Base-by-base conservation (phyloP, 2,888 invertebrate species). In the Leptinotarsa tumamoca region DNA sequence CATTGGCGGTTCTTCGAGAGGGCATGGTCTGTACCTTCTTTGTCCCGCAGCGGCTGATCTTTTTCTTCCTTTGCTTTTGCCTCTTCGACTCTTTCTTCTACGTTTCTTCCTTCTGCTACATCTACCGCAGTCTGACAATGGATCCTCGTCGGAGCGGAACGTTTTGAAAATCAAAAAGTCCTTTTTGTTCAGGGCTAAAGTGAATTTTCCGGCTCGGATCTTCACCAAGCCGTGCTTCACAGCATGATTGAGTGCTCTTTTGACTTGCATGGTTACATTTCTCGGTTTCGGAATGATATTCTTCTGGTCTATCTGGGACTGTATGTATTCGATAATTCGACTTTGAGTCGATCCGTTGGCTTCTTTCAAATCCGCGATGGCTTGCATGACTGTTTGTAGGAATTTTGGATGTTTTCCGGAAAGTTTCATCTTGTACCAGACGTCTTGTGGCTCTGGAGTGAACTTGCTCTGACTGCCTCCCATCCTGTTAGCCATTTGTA, bases 301-400 rank as follows among this genome's bases (percentile, higher is more conserved):
- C 66, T 74, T 80, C 17, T 78, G 67, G 50, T 74, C 73, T 18
- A 79, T 73, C n/a, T 74, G 58, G 7, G 63, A 49, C 70, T 75
- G 75, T 18, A 80, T 71, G 58, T 71, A 75, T 54, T 75, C 76
- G n/a, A 81, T 75, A 43, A 85, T 82, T 63, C 78, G 80, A 51
- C 77, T 80, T 74, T 82, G 81, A 4, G 82, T 82, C 0, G 84
- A 83, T 10, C 85, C 84, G 4, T 75, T 68, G 27, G 68, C 63
- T 67, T 85, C 84, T 63, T 80, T 81, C 10, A 85, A 73, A 66
- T 82, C 80, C 4, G 81, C 83, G 33, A 85, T 84, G n/a, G 84
- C 84, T 74, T 84, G 83, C 75, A 85, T 81, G 15, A 84, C 83
- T 66, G 80, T 78, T n/a, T 82, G 78, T 23, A 83, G 74, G 21